Base-by-base conservation (phyloP, 2,113 vertebrate species). In the Thunnus thynnus region DNA sequence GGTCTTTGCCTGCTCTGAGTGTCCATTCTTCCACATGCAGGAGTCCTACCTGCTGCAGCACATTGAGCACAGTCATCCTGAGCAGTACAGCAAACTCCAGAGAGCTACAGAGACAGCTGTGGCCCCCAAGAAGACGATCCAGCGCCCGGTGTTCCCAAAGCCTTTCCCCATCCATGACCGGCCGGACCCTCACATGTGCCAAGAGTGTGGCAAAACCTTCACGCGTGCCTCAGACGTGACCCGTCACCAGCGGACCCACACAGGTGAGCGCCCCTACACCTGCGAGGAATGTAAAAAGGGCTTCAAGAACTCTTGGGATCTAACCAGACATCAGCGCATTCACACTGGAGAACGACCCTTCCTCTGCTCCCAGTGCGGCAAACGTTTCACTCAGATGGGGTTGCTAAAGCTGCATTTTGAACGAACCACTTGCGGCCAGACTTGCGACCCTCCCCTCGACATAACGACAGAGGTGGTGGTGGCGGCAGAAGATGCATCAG, bases 221-320 rank as follows among this genome's bases (percentile, higher is more conserved):
- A 94, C 94, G 0, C 94, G 94, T 0, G 92, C 95, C n/a, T 96
- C 95, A 4, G 96, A 96, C 16, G 88, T 97, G 63, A 94, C 93
- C 44, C 94, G 96, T 36, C 96, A 97, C 84, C 82, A 85, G 78
- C 82, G 88, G 55, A 90, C 85, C 0, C 91, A 91, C 82, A 91
- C 89, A 0, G 87, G 82, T 0, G 91, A 92, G 82, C 86, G 88
- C 0, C 91, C 88, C 0, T 92, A 89, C 80, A 61, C 80, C 58
- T 92, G 91, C 6, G 30, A 48, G 57, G 77, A 84, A 25, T 92
- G 91, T 4, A 64, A 61, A n/a, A 91, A 86, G 44, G 76, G 85
- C 60, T 92, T 91, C 81, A 88, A 72, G 83, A 91, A 91, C 83
- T 90, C 89, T 0, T 90, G 88, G 89, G 91, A 91, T 54, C 81